Percentiles rank a stretch among this genome's conserved stretches.
Conservation (phyloP, 2,797 vertebrate genomes). For the Acanthis flammea region DNA sequence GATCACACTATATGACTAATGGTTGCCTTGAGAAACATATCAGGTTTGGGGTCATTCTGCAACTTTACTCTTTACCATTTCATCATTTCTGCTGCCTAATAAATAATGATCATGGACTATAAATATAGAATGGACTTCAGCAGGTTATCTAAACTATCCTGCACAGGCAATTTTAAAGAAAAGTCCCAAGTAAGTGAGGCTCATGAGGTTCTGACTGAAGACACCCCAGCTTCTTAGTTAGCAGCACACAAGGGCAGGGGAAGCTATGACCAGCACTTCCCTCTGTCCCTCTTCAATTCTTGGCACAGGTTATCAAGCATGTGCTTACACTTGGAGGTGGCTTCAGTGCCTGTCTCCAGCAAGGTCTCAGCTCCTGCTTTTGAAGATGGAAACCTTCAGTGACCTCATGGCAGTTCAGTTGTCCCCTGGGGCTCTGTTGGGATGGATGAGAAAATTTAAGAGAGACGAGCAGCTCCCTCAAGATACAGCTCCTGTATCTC, state of each 20-base stretch:
- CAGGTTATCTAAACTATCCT: neutral
- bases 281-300: neutral
- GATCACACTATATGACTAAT: neutral
- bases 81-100: neutral
- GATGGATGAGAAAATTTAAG: neutral
- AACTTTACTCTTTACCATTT: neutral
- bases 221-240: neutral
- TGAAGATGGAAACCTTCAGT: neutral
- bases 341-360: neutral
- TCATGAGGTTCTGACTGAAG: neutral
- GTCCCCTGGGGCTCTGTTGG: neutral
- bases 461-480: neutral
- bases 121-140: neutral
- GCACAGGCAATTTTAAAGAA: neutral
- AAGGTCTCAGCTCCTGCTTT: neutral
- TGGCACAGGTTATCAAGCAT: neutral
- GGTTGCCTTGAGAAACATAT: neutral
- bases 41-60: neutral
- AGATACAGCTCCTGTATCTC: neutral
- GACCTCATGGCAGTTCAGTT: neutral
- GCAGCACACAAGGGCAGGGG: neutral
- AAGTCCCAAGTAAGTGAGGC: neutral
- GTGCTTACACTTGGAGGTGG: neutral
- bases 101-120: neutral
- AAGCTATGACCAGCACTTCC: neutral